Conservation (phyloP, 2,888 invertebrate species). For the Gastracanthus pulcherrimus region DNA sequence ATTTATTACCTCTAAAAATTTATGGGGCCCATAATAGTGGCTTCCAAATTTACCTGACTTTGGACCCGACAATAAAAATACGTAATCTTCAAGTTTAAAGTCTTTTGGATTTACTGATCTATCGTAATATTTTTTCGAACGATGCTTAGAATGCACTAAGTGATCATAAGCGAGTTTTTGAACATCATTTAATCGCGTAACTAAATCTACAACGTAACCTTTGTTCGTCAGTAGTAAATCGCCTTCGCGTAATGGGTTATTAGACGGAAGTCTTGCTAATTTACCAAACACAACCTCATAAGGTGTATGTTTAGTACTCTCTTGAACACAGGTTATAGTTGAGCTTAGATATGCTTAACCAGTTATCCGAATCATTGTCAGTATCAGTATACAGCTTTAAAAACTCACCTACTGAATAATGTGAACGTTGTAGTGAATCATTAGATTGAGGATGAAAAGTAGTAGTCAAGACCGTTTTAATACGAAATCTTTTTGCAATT, state of each 20-base stretch:
- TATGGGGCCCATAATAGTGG: not conserved
- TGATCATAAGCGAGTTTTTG: not conserved
- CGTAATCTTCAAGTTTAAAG: not conserved
- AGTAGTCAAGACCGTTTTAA: not conserved
- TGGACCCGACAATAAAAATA: not conserved
- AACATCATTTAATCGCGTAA: not conserved
- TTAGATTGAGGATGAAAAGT: slow-evolving; percentile 30
- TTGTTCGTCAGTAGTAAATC: not conserved
- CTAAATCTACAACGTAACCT: not conserved
- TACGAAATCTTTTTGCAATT: not conserved
- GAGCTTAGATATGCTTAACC: slow-evolving; percentile 53
- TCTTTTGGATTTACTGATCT: not conserved
- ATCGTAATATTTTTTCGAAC: not conserved
- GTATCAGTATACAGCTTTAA: slow-evolving; percentile 52
- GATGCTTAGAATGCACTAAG: not conserved
- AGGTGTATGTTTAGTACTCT: no score
- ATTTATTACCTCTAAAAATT: not conserved
- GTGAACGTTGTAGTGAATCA: slow-evolving; percentile 58
- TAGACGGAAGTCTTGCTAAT: slow-evolving; percentile 29
- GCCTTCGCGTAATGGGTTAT: not conserved
- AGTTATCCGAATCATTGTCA: slow-evolving; percentile 58
- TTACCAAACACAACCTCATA: no score
- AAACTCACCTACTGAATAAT: slow-evolving; percentile 56
- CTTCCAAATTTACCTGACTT: not conserved
- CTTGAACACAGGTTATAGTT: no score